Base-by-base conservation (phyloP, 2,888 invertebrate genomes). In the Coenonympha glycerion region DNA sequence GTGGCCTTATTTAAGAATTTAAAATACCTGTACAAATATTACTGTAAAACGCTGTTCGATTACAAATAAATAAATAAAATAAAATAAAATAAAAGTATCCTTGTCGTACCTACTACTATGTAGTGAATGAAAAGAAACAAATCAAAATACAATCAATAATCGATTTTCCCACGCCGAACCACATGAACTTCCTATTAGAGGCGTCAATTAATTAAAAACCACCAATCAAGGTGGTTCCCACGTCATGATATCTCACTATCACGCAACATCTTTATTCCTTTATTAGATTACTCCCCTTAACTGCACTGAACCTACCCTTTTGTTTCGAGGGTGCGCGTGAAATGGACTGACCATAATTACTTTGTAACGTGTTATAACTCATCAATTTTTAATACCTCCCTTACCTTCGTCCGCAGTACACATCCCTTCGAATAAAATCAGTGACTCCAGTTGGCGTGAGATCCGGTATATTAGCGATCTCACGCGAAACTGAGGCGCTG, bases 241-340 rank as follows among this genome's bases (percentile, higher is more conserved):
- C 80, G 79, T 69, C 68, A 69, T 80, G 81, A 85, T 86, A 83
- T 78, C 83, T 77, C 69, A 61, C 78, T 85, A 87, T 87, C 87
- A 87, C 85, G 87, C 87, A 86, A 87, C 85, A 86, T 87, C 87
- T 87, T 86, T 76, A 86, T 82, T 73, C 73, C 65, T 72, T 77
- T 76, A 79, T 79, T 79, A 71, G 76, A 79, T 79, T 78, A 72
- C 61, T 64, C 67, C 73, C 73, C 68, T 49, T 58, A 56, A 56
- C 50, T 56, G 47, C 46, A n/a, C 44, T 57, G 57, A 40, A 44
- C 39, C 47, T 53, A 44, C 63, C 73, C 76, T 76, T 57, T 87
- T 87, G 85, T 86, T 86, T 84, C 79, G 78, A 72, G 85, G 86
- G 85, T 71, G 69, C 66, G 86, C 78, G 85, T 81, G 82, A 86